Evolutionary conservation across 2,888 invertebrate species (phyloP), one percentile per base, ranked within the genome.

Genomic region (Gymnocheta viridis): DNA sequence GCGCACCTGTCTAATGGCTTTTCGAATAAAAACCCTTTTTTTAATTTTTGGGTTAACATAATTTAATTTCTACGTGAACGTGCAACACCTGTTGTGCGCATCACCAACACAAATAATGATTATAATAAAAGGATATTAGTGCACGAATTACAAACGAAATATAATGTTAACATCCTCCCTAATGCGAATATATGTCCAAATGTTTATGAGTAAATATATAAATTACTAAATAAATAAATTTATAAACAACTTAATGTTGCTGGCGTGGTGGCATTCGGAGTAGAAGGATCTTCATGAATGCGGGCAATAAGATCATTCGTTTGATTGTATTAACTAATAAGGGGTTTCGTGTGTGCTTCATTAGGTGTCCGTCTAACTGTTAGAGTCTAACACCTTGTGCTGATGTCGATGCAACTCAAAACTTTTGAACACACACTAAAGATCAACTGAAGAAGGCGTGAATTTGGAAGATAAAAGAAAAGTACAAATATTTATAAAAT

Each of bases 11-110:
- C 83, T 76, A 80, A 80, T 76, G 76, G 76, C 66, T 24, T 70
- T 74, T 54, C 38, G 38, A 51, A 56, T 32, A 29, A 64, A 19
- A 24, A 77, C 24, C 62, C 74, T 49, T 67, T 67, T 22, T 32
- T 64, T 56, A 78, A 64, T 67, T 82, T 79, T 78, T 10, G 10
- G 14, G n/a, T 9, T 22, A 58, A 58, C 54, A 49, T 35, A 58
- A 54, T 47, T 27, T 27, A 9, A 19, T 62, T 69, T 51, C 14
- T 44, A 17, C 24, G 41, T 27, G 35, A 51, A 82, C 85, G 85
- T 85, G 85, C 85, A 79, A 76, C 85, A 85, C 82, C 85, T 85
- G 85, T 85, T 74, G 79, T 82, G 62, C 47, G 70, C 79, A 58
- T 67, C 76, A 76, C 38, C 54, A 60, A 44, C 70, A 22, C 32